Conservation (phyloP, 1,140 invertebrate genomes). For the Nephotettix cincticeps region DNA sequence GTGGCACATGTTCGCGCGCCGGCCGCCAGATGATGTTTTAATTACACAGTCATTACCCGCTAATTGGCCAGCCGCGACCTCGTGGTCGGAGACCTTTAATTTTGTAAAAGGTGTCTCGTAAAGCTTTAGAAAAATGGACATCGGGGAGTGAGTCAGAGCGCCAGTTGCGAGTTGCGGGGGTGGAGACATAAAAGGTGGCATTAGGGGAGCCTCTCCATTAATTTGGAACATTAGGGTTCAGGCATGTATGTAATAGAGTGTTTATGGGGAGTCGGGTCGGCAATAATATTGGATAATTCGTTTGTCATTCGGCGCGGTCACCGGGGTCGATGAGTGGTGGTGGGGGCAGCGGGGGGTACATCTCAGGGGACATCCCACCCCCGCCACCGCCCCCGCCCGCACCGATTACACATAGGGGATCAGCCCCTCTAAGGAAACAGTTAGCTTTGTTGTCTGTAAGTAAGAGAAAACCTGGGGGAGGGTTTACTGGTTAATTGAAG, state of each 20-base stretch:
- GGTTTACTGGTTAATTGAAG: constrained; percentile 5
- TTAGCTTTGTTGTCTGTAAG: constrained; percentile 17
- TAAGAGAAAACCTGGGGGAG: constrained; percentile 6
- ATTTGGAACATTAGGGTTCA: constrained; percentile 21
- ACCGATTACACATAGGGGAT: constrained; percentile 2
- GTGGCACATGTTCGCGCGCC: too few relatives aligned
- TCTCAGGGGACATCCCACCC: constrained; percentile 1
- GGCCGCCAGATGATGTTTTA: not conserved
- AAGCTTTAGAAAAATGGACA: constrained; percentile 19
- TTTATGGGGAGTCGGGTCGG: constrained; percentile 7
- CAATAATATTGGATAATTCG: constrained; percentile 21
- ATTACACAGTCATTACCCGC: not conserved
- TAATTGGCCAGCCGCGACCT: not conserved
- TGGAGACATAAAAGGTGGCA: constrained; percentile 12
- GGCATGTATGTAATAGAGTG: constrained; percentile 19
- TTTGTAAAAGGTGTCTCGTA: constrained; percentile 20
- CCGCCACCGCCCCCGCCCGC: not conserved
- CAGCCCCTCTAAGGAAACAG: constrained; percentile 14
- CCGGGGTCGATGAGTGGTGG: not conserved
- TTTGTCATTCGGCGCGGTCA: constrained; percentile 12
- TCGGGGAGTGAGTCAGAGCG: not conserved
- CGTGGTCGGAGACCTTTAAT: not conserved
- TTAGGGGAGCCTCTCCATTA: constrained; percentile 13
- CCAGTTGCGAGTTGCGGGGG: not conserved
- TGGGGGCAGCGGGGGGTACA: not conserved